A percentile compares a stretch with the other conserved stretches of the same genome.
Evolutionary conservation across 2,888 invertebrate species (phyloP).

Genomic region (Tetheella fluctuosa): DNA sequence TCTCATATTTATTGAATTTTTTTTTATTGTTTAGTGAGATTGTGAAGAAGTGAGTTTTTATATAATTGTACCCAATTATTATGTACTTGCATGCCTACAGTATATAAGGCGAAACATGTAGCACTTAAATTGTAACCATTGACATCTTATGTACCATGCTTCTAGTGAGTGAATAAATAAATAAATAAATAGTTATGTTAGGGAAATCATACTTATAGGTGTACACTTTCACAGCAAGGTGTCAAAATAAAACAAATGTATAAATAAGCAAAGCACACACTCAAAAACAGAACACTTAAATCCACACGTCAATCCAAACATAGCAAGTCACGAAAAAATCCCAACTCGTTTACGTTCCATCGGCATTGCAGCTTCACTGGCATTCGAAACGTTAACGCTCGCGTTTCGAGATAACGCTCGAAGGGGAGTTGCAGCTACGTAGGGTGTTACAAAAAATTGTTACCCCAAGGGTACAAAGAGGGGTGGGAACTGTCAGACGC

Average conservation of each 20-base stretch:
- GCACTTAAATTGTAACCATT: too few relatives aligned
- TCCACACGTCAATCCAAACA: not conserved
- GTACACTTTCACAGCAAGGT: not conserved
- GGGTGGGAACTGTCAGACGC: conserved; percentile 66
- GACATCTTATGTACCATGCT: too few relatives aligned
- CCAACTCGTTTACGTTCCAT: not conserved
- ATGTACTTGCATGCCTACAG: too few relatives aligned
- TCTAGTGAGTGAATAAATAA: too few relatives aligned
- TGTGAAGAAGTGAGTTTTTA: too few relatives aligned
- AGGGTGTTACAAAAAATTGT: conserved; percentile 77
- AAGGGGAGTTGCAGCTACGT: conserved; percentile 6
- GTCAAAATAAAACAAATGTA: conserved; percentile 2
- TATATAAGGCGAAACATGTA: too few relatives aligned
- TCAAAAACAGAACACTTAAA: conserved; percentile 9
- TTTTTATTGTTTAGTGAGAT: too few relatives aligned
- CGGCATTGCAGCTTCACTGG: not conserved
- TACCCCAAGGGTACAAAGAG: conserved; percentile 59
- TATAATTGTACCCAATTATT: too few relatives aligned
- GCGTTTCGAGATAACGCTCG: not conserved
- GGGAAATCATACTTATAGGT: too few relatives aligned
- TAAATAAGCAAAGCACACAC: not conserved
- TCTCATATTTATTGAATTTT: too few relatives aligned
- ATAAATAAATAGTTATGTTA: too few relatives aligned
- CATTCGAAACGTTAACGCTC: conserved; percentile 1
- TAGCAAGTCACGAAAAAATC: not conserved